phyloP scores from a whole-genome alignment of 1,140 invertebrate species.

The Pemphigus obesinymphae region DNA sequence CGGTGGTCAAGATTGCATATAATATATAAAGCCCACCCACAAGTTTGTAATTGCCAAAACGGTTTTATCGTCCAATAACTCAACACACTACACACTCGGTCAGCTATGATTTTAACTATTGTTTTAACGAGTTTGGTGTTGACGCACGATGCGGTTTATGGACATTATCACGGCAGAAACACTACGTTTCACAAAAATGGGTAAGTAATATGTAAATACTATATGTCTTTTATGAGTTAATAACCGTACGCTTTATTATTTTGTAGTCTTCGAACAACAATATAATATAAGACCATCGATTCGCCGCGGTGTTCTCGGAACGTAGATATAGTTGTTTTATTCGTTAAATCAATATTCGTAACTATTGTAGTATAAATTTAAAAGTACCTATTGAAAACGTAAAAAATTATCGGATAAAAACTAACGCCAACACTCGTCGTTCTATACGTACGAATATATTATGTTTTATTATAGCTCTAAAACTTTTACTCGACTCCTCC shows the following conservation, averaged over 20 bases:
- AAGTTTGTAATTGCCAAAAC: background rate
- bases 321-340: too few relatives aligned
- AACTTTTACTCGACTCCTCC: too few relatives aligned
- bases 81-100: background rate
- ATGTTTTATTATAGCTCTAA: too few relatives aligned
- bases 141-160: constrained; percentile 1
- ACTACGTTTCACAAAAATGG: constrained; percentile 16
- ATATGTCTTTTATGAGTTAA: too few relatives aligned
- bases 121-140: background rate
- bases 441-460: too few relatives aligned
- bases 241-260: background rate
- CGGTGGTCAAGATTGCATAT: background rate
- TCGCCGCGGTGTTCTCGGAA: too few relatives aligned
- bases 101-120: background rate
- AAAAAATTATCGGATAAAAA: too few relatives aligned
- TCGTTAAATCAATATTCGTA: too few relatives aligned
- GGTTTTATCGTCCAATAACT: background rate
- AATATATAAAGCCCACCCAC: constrained; percentile 23
- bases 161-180: background rate
- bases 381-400: too few relatives aligned
- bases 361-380: too few relatives aligned
- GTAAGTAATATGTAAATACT: background rate
- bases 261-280: background rate
- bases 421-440: too few relatives aligned
- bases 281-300: background rate